Evolutionary conservation across 1,140 invertebrate genomes (phyloP), one percentile per base, ranked within the genome.

Genomic region (Drosophila neocordata): DNA sequence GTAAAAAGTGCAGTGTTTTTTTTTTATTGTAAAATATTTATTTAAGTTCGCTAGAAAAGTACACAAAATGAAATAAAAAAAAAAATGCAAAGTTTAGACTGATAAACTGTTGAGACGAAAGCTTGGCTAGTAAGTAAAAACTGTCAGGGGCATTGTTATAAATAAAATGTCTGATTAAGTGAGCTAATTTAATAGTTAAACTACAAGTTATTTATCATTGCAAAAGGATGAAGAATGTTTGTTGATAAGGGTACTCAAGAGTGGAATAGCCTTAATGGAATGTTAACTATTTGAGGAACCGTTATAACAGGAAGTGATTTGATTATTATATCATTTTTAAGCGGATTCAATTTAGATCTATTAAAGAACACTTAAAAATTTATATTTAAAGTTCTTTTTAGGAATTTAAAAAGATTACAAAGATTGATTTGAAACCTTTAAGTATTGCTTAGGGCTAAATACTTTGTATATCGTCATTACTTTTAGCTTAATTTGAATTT

Each of bases 21-120:
- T 53, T 58, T 61, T 69, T 57, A 62, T 48, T 65, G 65, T 68
- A 78, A 82, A 78, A 72, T 73, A 64, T 80, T 67, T 73, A 73
- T 70, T 13, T 27, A 20, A 18, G 34, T 62, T 38, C 12, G 11
- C 34, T 55, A 51, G 57, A 52, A 38, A 58, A 56, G 48, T 35
- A 48, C 41, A 48, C 41, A 48, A 48, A 48, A 20, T 4, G 9
- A 38, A 15, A 44, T 18, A 44, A 2, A 44, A 44, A 44, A 15
- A 15, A 18, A 11, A 63, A 58, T 60, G 41, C 51, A 41, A 38
- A 73, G 20, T 73, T 72, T 55, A 11, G 24, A 4, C 48, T 72
- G 44, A 41, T 44, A 73, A 34, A 56, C 34, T 56, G 9, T 34
- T 56, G 27, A 56, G 53, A 34, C 53, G 53, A 27, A 56, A 34